A percentile compares a stretch with the other conserved stretches of the same genome.
Conservation (phyloP, 2,888 invertebrate genomes). For the Drosophila suboccidentalis region DNA sequence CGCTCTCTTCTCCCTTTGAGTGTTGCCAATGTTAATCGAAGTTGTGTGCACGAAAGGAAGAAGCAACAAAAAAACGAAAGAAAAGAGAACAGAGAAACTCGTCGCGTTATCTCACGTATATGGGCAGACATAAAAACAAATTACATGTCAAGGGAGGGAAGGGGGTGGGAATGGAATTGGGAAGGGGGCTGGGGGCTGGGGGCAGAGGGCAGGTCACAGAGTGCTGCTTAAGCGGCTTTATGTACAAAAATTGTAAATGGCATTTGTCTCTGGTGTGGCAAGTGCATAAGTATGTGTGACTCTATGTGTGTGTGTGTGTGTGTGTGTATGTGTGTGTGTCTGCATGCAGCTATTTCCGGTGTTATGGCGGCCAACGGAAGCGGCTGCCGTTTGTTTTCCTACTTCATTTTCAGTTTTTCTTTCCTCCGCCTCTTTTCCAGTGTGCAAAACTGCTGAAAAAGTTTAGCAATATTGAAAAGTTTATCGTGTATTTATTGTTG, state of each 20-base stretch:
- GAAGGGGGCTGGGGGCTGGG: neutral
- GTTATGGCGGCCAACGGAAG: conserved; percentile 72
- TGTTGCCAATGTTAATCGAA: conserved; percentile 81
- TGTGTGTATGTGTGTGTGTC: conserved; percentile 28
- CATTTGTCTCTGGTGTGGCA: conserved; percentile 62
- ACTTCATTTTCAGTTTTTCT: conserved; percentile 28
- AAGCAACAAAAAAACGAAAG: conserved; percentile 16
- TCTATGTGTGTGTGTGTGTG: conserved; percentile 19
- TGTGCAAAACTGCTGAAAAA: conserved; percentile 62
- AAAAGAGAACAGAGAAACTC: conserved; percentile 39
- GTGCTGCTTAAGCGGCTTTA: conserved; percentile 80
- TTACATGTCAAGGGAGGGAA: conserved; percentile 60
- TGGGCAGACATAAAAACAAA: conserved; percentile 81
- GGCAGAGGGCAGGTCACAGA: conserved; percentile 34
- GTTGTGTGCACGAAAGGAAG: conserved; percentile 57
- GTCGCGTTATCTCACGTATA: conserved; percentile 78
- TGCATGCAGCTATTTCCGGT: conserved; percentile 76
- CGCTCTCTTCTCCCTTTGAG: conserved; percentile 21
- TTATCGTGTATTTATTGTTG: conserved; percentile 71
- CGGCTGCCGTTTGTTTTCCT: conserved; percentile 56
- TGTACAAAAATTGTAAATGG: conserved; percentile 81
- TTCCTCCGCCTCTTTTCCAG: neutral
- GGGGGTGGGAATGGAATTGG: conserved; percentile 2
- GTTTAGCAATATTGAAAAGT: conserved; percentile 79
- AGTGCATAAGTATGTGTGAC: conserved; percentile 20